Evolutionary conservation across 2,113 vertebrate species (phyloP).

Genomic region (Thinocorus orbignyianus): DNA sequence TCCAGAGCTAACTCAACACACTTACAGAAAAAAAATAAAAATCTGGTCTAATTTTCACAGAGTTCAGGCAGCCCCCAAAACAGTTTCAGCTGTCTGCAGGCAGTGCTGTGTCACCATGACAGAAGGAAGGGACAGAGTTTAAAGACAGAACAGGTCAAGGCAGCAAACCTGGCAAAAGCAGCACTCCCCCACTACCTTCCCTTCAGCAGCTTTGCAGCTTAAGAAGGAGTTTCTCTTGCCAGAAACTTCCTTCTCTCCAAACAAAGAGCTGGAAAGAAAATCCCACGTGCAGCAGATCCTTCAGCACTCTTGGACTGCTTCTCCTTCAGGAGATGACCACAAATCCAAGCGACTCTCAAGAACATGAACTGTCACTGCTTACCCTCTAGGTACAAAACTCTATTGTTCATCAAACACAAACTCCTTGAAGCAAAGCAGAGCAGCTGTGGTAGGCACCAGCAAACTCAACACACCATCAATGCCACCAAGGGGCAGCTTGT

Average conservation of each 20-base stretch:
- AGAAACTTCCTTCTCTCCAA: not conserved
- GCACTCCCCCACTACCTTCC: not conserved
- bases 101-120: not conserved
- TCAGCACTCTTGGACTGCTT: not conserved
- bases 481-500: not conserved
- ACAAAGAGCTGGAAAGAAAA: not conserved
- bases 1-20: not conserved
- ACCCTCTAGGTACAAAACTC: not conserved
- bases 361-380: not conserved
- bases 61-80: not conserved
- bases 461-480: not conserved
- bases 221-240: not conserved
- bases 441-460: not conserved
- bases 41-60: not conserved
- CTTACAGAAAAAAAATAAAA: not conserved
- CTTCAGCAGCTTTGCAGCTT: not conserved
- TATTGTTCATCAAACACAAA: not conserved
- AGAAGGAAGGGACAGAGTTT: not conserved
- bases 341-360: not conserved
- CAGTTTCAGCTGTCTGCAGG: not conserved
- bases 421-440: not conserved
- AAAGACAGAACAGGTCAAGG: not conserved
- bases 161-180: not conserved
- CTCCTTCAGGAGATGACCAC: not conserved
- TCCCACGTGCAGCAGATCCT: not conserved